phyloP scores from a whole-genome alignment of 1,140 invertebrate species.

The Bathynomus jamesi region DNA sequence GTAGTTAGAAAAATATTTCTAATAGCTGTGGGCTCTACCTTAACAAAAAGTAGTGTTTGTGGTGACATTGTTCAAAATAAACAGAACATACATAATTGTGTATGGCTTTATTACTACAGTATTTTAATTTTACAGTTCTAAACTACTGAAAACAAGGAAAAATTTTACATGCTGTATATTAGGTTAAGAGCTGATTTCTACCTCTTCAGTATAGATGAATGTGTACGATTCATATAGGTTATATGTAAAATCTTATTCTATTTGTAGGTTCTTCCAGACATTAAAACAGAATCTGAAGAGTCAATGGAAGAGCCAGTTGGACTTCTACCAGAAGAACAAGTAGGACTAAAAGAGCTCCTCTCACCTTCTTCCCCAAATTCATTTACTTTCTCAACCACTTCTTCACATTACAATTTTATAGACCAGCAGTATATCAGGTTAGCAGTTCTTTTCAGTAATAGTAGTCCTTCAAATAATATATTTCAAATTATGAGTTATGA shows the following conservation, averaged over 20 bases:
- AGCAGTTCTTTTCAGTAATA: too few relatives aligned
- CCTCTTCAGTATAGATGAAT: too few relatives aligned
- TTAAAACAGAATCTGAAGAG: too few relatives aligned
- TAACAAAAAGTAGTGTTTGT: too few relatives aligned
- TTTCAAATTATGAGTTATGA: too few relatives aligned
- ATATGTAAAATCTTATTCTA: too few relatives aligned
- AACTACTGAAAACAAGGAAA: not conserved
- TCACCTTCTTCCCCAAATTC: not conserved
- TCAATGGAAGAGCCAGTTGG: not conserved
- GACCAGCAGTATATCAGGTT: not conserved
- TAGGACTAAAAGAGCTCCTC: not conserved
- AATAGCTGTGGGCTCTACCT: not conserved
- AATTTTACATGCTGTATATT: too few relatives aligned
- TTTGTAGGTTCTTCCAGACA: too few relatives aligned
- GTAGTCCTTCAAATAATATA: too few relatives aligned
- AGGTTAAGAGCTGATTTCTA: too few relatives aligned
- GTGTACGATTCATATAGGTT: too few relatives aligned
- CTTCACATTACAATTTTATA: not conserved
- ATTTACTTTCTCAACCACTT: not conserved
- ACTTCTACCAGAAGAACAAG: not conserved
- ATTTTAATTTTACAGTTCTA: not conserved
- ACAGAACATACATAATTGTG: not conserved
- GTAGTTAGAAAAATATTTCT: not conserved
- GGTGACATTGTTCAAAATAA: not conserved
- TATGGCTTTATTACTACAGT: not conserved